Evolutionary conservation across 2,888 invertebrate species (phyloP).

Genomic region (Chironomus riparius): DNA sequence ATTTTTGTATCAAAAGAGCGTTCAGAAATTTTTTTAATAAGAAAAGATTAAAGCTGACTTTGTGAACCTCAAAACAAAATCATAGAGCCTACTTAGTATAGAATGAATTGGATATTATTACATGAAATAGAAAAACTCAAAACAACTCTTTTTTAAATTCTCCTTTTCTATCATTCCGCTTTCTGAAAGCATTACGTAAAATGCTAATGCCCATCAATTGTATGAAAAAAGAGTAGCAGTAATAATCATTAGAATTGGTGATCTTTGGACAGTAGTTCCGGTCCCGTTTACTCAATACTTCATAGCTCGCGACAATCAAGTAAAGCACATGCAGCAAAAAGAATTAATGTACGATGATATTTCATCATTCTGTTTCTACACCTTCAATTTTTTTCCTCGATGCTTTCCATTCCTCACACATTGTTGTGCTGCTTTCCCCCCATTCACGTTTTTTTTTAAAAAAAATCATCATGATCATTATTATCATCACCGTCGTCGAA

Average conservation of each 20-base stretch:
- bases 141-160: no score
- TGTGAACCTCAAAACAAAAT: no score
- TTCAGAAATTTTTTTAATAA: no score
- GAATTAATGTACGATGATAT: conserved; percentile 14
- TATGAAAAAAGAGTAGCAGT: background rate
- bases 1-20: no score
- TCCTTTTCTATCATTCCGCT: no score
- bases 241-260: conserved; percentile 31
- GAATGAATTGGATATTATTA: no score
- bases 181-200: no score
- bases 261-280: conserved; percentile 44
- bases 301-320: background rate
- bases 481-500: background rate
- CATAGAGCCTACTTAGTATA: no score
- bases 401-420: background rate
- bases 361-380: background rate
- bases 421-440: background rate
- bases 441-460: background rate
- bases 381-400: background rate
- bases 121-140: no score
- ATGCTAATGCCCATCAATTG: no score
- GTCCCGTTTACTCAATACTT: conserved; percentile 29
- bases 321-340: background rate
- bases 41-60: no score
- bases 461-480: background rate